Conservation (phyloP, 2,888 invertebrate species). For the Brachylomia viminalis region DNA sequence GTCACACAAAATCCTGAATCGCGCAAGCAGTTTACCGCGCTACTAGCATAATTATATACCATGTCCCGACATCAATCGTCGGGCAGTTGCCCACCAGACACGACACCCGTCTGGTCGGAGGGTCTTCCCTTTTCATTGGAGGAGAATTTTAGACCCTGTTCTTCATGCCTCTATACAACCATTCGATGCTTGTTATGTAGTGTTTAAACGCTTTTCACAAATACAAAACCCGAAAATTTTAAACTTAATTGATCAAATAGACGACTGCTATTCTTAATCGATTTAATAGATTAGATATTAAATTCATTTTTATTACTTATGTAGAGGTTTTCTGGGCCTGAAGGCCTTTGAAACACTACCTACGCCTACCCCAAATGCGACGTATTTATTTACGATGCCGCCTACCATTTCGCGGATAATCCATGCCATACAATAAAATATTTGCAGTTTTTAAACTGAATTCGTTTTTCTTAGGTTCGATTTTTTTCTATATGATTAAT, state of each 20-base stretch:
- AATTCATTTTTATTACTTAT: no score
- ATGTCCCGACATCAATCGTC: no score
- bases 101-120: no score
- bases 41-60: no score
- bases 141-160: no score
- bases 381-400: neutral
- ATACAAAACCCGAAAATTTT: neutral
- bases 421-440: neutral
- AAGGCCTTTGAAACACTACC: neutral
- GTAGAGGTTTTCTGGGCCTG: neutral
- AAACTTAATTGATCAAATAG: neutral
- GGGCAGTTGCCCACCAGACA: no score
- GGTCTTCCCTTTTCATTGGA: no score
- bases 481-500: neutral
- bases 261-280: neutral
- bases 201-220: neutral
- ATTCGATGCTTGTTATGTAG: no score
- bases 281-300: neutral
- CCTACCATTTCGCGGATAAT: neutral
- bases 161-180: no score
- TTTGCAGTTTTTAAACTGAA: neutral
- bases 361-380: neutral
- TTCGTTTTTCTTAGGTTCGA: neutral
- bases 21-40: no score
- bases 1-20: no score